phyloP scores from a whole-genome alignment of 92 coral and sea anemone genomes.

The Pocillopora grandis region DNA sequence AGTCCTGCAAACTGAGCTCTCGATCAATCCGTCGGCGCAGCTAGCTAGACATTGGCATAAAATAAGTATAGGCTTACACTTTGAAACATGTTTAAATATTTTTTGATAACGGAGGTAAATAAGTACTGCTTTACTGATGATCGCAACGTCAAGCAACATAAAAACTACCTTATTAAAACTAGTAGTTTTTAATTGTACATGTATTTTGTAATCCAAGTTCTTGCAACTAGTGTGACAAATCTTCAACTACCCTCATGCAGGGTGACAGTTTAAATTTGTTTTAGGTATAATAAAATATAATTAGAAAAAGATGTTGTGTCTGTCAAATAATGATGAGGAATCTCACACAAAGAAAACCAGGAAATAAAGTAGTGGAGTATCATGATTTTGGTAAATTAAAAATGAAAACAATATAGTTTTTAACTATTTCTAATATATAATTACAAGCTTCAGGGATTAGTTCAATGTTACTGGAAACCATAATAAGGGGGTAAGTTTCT shows the following conservation, averaged over 20 bases:
- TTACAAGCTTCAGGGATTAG: conserved; percentile 8
- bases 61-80: too few species aligned
- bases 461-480: conserved; percentile 8
- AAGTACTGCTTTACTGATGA: too few species aligned
- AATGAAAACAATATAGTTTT: background rate
- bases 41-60: too few species aligned
- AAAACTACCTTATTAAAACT: background rate
- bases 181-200: too few species aligned
- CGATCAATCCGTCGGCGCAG: too few species aligned
- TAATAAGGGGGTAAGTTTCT: too few species aligned
- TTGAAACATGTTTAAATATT: too few species aligned
- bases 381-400: background rate
- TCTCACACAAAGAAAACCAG: conserved; percentile 16
- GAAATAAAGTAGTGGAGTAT: conserved; percentile 1
- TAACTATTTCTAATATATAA: background rate
- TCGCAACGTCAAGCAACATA: background rate
- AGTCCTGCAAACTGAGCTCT: too few species aligned
- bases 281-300: too few species aligned
- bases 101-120: too few species aligned
- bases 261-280: too few species aligned
- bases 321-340: background rate
- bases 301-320: background rate
- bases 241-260: background rate
- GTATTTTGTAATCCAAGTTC: background rate
- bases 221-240: conserved; percentile 1